Conservation (phyloP, 2,888 invertebrate species). For the Sminthurides aquaticus region DNA sequence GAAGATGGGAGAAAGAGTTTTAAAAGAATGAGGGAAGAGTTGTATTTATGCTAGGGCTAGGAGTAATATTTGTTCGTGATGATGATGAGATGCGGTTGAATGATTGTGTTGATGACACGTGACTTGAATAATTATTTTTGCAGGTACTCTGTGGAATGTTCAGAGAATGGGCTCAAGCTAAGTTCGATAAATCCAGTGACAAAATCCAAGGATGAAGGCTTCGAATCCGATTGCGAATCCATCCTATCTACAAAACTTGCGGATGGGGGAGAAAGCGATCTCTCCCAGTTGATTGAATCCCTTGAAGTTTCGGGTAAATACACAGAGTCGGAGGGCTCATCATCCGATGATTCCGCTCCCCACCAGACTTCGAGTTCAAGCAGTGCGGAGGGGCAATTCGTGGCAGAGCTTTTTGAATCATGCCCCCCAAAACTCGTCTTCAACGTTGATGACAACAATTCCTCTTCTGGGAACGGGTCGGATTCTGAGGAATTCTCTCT, state of each 20-base stretch:
- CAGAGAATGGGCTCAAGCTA: constrained; percentile 41
- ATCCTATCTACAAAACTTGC: constrained; percentile 38
- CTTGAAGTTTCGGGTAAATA: constrained; percentile 36
- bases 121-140: not conserved
- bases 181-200: constrained; percentile 32
- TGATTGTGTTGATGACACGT: not conserved
- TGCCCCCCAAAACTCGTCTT: constrained; percentile 8
- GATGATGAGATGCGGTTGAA: not conserved
- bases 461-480: constrained; percentile 42
- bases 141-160: constrained; percentile 43
- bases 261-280: constrained; percentile 35
- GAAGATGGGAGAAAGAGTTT: not conserved
- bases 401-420: not conserved
- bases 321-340: constrained; percentile 31
- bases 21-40: not conserved
- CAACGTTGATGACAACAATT: constrained; percentile 35
- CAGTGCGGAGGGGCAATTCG: not conserved
- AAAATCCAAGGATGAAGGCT: constrained; percentile 42
- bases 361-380: not conserved
- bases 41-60: too few relatives aligned
- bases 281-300: constrained; percentile 37
- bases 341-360: not conserved
- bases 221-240: constrained; percentile 42
- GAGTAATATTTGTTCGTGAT: not conserved
- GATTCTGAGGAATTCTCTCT: constrained; percentile 42